Evolutionary conservation across 2,113 vertebrate species (phyloP).

Genomic region (Nycticebus coucang): DNA sequence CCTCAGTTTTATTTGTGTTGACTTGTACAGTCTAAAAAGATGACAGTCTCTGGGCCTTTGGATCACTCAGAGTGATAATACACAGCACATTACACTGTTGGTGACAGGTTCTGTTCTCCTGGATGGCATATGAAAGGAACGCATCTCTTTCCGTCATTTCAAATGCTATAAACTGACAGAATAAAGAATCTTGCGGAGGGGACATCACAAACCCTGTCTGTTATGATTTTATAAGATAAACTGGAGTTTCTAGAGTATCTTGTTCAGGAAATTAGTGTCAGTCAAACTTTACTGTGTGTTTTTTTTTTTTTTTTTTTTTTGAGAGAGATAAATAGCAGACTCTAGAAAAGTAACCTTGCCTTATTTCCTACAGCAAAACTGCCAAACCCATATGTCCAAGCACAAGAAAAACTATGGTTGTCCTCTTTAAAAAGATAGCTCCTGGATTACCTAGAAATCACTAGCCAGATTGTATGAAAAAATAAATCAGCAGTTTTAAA

Average conservation of each 20-base stretch:
- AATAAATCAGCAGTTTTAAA: constrained; percentile 49
- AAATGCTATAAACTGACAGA: constrained; percentile 97
- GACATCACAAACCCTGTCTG: constrained; percentile 98
- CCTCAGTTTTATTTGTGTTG: constrained; percentile 99
- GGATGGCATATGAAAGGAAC: constrained; percentile 91
- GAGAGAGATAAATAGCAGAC: constrained; percentile 89
- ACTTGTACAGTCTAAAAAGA: constrained; percentile 96
- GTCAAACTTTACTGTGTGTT: constrained; percentile 94
- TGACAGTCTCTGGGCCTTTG: constrained; percentile 94
- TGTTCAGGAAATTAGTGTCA: constrained; percentile 99
- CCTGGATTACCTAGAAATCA: constrained; percentile 27
- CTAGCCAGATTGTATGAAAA: not conserved
- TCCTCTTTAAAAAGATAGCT: constrained; percentile 61
- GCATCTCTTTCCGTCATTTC: constrained; percentile 95
- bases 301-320: constrained; percentile 72
- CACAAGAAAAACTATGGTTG: constrained; percentile 14
- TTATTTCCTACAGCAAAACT: constrained; percentile 62
- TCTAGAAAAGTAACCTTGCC: constrained; percentile 71
- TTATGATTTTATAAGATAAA: constrained; percentile 97
- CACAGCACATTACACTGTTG: constrained; percentile 90
- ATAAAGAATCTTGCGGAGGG: constrained; percentile 92
- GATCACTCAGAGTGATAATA: constrained; percentile 98
- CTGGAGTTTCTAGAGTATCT: constrained; percentile 93
- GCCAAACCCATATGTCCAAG: constrained; percentile 63
- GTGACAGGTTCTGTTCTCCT: constrained; percentile 96